These are phyloP conservation scores for Morus bassanus DNA, from an alignment of 2,797 vertebrate species.

Conservation along the genomic window DNA sequence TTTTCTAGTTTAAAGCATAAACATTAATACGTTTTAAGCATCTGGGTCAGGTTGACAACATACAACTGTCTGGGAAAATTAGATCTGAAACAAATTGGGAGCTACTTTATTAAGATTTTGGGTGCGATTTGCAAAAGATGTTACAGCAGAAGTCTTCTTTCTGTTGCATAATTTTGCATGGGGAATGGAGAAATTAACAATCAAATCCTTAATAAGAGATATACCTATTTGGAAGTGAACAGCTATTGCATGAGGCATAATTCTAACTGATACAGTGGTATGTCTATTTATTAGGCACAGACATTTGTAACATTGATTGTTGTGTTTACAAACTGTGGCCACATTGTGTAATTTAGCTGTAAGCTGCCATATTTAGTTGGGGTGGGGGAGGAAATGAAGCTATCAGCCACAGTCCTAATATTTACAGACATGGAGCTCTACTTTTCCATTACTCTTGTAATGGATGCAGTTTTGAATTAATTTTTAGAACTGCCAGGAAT, in stretches of 20 bases:
- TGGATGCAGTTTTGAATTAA: constrained; percentile 46
- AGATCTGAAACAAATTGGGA: constrained; percentile 19
- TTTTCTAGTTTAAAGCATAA: constrained; percentile 39
- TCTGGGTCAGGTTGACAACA: not conserved
- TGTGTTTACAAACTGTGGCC: constrained; percentile 33
- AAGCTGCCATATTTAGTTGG: constrained; percentile 35
- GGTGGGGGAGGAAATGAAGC: constrained; percentile 4
- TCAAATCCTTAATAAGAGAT: not conserved
- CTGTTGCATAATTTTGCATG: not conserved
- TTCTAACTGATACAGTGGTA: not conserved
- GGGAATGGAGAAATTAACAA: not conserved
- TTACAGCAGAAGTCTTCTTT: not conserved
- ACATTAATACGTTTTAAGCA: constrained; percentile 41
- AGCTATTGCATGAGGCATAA: not conserved
- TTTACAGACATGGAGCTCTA: constrained; percentile 42
- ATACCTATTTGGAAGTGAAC: not conserved
- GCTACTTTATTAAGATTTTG: constrained; percentile 2
- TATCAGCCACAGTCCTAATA: not conserved
- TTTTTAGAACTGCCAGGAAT: constrained; percentile 47
- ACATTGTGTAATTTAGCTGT: constrained; percentile 15
- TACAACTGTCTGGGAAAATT: not conserved
- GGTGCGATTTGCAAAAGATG: not conserved
- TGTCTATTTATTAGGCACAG: constrained; percentile 6
- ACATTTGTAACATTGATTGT: constrained; percentile 13
- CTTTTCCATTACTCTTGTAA: constrained; percentile 45